These are phyloP conservation scores for Anomalospiza imberbis DNA, from an alignment of 2,797 vertebrate species.

Conservation along the genomic window DNA sequence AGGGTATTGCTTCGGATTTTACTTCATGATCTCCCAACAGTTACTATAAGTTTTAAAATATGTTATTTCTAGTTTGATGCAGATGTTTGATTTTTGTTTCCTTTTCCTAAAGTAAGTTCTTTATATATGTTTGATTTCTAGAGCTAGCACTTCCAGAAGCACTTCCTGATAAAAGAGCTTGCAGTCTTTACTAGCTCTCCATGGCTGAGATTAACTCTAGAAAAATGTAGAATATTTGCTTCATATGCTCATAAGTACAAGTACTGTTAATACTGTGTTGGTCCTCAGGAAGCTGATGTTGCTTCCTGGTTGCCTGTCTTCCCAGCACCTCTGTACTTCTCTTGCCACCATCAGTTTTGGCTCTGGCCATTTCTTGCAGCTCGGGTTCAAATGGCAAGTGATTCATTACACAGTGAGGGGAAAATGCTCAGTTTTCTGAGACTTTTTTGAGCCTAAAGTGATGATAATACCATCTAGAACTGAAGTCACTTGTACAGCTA, in stretches of 20 bases:
- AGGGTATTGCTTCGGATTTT: background rate
- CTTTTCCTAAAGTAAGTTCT: background rate
- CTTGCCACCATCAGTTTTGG: background rate
- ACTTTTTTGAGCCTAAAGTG: background rate
- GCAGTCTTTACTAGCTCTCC: background rate
- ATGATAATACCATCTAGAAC: background rate
- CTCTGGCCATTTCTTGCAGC: background rate
- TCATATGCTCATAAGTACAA: background rate
- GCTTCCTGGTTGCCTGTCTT: background rate
- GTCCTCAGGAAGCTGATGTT: background rate
- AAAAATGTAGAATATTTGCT: background rate
- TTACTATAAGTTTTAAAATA: background rate
- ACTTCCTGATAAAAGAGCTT: background rate
- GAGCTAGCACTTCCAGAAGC: background rate
- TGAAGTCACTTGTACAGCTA: background rate
- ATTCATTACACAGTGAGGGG: background rate
- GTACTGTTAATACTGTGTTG: background rate
- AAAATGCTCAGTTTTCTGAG: rapidly evolving
- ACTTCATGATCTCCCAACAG: background rate
- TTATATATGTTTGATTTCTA: background rate
- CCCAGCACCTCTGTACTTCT: background rate
- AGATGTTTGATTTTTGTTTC: background rate
- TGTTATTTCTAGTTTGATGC: background rate
- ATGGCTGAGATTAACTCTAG: background rate
- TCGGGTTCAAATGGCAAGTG: background rate